Percentiles rank a stretch among this genome's conserved stretches.
These are phyloP conservation scores for Arrhopalites spinosus DNA, from an alignment of 2,888 invertebrate species.

Conservation along the genomic window DNA sequence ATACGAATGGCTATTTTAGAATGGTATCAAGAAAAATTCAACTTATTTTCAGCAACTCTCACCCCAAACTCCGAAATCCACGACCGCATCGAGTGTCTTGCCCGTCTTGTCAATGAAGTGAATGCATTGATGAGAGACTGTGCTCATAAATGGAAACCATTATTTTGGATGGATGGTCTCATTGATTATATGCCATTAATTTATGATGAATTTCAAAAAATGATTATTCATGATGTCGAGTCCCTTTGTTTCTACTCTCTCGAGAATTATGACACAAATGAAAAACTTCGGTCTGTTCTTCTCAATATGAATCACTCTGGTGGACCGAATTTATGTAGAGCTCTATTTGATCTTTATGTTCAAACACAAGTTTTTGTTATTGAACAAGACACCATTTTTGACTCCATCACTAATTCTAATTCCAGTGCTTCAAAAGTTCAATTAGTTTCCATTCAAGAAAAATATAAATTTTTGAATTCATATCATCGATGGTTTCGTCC, in stretches of 20 bases:
- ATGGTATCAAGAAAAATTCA: conserved; percentile 50
- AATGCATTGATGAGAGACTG: conserved; percentile 45
- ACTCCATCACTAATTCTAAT: neutral
- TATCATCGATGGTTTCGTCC: conserved; percentile 55
- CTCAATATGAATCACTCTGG: conserved; percentile 16
- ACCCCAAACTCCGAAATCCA: neutral
- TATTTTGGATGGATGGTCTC: conserved; percentile 47
- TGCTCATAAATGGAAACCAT: conserved; percentile 42
- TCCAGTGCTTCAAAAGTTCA: neutral
- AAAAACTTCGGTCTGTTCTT: conserved; percentile 42
- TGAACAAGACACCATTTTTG: conserved; percentile 40
- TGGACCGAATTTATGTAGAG: conserved; percentile 37
- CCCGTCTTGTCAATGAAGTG: conserved; percentile 46
- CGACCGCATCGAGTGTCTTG: conserved; percentile 18
- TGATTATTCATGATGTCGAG: conserved; percentile 54
- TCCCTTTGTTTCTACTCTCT: conserved; percentile 44
- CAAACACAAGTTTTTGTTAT: conserved; percentile 49
- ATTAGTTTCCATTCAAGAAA: neutral
- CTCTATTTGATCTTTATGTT: conserved; percentile 48
- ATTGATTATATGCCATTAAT: conserved; percentile 48
- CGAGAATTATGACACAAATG: conserved; percentile 38
- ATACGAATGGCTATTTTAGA: conserved; percentile 50
- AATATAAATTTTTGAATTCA: conserved; percentile 13
- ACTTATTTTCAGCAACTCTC: neutral
- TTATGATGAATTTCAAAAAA: conserved; percentile 54